Evolutionary conservation across 2,797 vertebrate genomes (phyloP), one percentile per base, ranked within the genome.

Genomic region (Myotis vivesi): DNA sequence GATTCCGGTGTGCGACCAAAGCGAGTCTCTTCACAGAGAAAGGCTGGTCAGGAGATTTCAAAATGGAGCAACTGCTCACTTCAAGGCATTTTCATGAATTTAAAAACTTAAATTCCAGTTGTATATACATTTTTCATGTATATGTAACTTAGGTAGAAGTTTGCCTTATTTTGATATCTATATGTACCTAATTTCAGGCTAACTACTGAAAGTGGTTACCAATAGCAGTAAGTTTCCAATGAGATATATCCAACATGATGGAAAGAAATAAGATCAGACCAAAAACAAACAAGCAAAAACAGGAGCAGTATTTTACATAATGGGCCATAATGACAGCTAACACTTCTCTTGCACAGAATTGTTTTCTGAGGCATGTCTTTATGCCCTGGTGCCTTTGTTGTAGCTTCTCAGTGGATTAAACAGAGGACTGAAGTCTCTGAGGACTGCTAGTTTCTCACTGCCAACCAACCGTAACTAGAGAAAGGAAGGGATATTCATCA

Each of bases 331-430:
- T 19, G 51, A 64, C 72, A 72, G 55, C 59, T 84, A 91, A 49
- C 55, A 17, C n/a, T 41, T 77, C 57, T 28, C 62, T 85, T 73
- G 66, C 68, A 11, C 2, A 5, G 46, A 38, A 66, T 49, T 41
- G 30, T 81, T 30, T 92, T 68, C 88, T 92, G 80, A 96, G 72
- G 72, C 80, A n/a, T 49, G 76, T 44, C 59, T 91, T 94, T 84
- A 68, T 75, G 92, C 83, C 55, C 51, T 38, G 46, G n/a, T 77
- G 87, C 82, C 80, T 57, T 8, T 25, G n/a, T 22, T 64, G 49
- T 41, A 57, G 69, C 57, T 64, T 77, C 57, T 93, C 73, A 15
- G 28, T 59, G 25, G 68, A 53, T 77, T 96, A 44, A 83, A 79
- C 41, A 55, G 82, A 77, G 44, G 41, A 23, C 72, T 79, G 49